Base-by-base conservation (phyloP, 1,140 invertebrate genomes). In the Rhynchophorus ferrugineus region DNA sequence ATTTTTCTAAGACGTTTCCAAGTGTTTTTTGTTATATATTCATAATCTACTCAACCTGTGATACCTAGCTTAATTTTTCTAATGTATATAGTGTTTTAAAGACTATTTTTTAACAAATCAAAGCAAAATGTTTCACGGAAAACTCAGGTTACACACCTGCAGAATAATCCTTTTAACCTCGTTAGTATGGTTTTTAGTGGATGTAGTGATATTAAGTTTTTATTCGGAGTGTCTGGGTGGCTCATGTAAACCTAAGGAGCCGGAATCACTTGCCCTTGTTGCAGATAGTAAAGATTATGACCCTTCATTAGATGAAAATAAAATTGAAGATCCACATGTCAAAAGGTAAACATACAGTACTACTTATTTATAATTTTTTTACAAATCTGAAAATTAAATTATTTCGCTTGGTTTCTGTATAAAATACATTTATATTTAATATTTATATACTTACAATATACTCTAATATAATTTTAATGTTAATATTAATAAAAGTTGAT, bases 131-230 rank as follows among this genome's bases (percentile, higher is more conserved):
- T 86, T 89, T 67, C 81, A 86, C 66, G 85, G 83, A 65, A 88
- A 87, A 76, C 81, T 92, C 68, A 82, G 89, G 66, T 87, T 91
- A 73, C 90, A 94, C 71, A 94, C 91, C 47, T 96, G 91, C 72
- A 90, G 92, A 67, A 88, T 98, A 57, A 89, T 98, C 58, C 73
- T 97, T 55, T 75, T 92, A 57, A 97, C 95, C 51, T 97, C 94
- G 0, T 73, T 98, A 48, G 90, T 94, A 34, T 98, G 95, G 95
- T 85, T 97, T 62, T 77, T 97, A 60, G 78, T 98, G 29, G 92
- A 94, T 72, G 89, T 95, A 17, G 80, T 89, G 46, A 74, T 98
- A 24, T 77, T 98, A 38, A 91, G 93, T 72, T 87, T 93, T 71
- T 97, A 92, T 72, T 91, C 91, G 20, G 94, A 97, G 64, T 95